A percentile compares a stretch with the other conserved stretches of the same genome.
These are phyloP conservation scores for Pseudachorutes palmiensis DNA, from an alignment of 1,140 invertebrate genomes.

Conservation along the genomic window DNA sequence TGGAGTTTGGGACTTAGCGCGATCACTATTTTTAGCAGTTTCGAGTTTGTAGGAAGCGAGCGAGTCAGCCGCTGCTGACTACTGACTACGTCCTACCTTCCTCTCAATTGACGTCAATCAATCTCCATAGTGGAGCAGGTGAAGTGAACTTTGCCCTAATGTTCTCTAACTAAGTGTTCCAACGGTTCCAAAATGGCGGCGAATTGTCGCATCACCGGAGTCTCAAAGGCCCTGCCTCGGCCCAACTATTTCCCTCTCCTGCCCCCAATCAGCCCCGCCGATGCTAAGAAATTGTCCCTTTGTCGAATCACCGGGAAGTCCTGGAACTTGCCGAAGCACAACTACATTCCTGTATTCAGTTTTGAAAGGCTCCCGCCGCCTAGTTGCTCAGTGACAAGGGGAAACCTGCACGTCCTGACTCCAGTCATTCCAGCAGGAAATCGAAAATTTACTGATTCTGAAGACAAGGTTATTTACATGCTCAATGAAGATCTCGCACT, in stretches of 20 bases:
- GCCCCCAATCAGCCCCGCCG: constrained; percentile 67
- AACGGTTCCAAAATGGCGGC: constrained; percentile 47
- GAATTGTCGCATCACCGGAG: constrained; percentile 67
- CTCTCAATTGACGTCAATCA: constrained; percentile 10
- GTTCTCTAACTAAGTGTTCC: too few relatives aligned
- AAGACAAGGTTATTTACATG: background rate
- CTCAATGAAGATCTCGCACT: constrained; percentile 1
- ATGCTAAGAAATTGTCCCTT: constrained; percentile 54
- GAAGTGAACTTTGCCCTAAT: too few relatives aligned
- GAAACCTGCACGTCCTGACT: constrained; percentile 11
- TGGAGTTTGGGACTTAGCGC: background rate
- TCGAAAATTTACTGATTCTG: constrained; percentile 4
- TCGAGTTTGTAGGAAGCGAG: background rate
- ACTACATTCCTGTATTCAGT: constrained; percentile 61
- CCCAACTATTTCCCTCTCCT: constrained; percentile 74
- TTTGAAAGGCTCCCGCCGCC: background rate
- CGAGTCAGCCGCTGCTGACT: background rate
- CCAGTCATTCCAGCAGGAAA: constrained; percentile 7
- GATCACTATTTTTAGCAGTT: constrained; percentile 4
- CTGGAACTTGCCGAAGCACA: constrained; percentile 61
- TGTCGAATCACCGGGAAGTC: constrained; percentile 74
- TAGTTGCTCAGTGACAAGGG: background rate
- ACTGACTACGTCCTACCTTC: background rate
- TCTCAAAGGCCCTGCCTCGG: constrained; percentile 65
- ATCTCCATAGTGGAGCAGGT: background rate